phyloP scores from a whole-genome alignment of 2,888 invertebrate species.

The Bedellia somnulentella region DNA sequence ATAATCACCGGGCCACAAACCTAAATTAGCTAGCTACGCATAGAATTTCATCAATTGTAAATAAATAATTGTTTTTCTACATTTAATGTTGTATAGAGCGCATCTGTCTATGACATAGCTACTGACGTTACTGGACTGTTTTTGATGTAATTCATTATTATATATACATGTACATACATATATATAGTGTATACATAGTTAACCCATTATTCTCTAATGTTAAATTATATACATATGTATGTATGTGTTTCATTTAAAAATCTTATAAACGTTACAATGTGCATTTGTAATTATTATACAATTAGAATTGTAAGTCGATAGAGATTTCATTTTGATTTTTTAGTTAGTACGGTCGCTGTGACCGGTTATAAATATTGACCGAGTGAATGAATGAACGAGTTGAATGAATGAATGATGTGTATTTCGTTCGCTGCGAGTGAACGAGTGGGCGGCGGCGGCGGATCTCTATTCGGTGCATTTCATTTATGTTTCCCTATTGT shows the following conservation, averaged over 20 bases:
- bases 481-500: no score
- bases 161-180: conserved; percentile 22
- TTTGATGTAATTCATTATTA: conserved; percentile 3
- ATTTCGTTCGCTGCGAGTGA: conserved; percentile 7
- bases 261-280: conserved; percentile 30
- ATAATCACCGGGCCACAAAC: no score
- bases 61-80: no score
- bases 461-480: conserved; percentile 3
- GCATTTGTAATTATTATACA: conserved; percentile 55
- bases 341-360: conserved; percentile 24
- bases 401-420: conserved; percentile 2
- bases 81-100: no score
- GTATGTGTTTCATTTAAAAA: conserved; percentile 48
- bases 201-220: conserved; percentile 11
- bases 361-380: conserved; percentile 18
- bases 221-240: conserved; percentile 36
- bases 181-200: conserved; percentile 17
- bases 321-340: conserved; percentile 35
- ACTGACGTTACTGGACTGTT: no score
- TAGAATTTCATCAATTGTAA: no score
- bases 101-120: no score
- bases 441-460: conserved; percentile 7
- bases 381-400: conserved; percentile 6
- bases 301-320: conserved; percentile 41
- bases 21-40: no score